Evolutionary conservation across 2,797 vertebrate species (phyloP).

Genomic region (Onychomys leucogaster): DNA sequence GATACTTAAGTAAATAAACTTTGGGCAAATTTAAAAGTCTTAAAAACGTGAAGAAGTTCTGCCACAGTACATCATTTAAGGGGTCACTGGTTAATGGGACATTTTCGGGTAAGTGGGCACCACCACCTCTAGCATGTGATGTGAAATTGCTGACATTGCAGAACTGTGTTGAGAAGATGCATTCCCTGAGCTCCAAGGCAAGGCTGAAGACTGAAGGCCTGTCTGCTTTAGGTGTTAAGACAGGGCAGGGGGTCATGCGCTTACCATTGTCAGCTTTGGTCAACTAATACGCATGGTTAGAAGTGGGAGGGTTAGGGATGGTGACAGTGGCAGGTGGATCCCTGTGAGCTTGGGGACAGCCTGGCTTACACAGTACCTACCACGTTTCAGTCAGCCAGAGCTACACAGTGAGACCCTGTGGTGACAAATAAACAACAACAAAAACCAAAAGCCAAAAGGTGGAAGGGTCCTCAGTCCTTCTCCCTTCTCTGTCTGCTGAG

Average conservation of each 20-base stretch:
- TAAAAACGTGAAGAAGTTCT: background rate
- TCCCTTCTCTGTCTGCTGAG: background rate
- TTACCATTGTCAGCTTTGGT: background rate
- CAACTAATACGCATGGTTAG: background rate
- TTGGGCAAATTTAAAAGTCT: background rate
- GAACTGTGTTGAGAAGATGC: background rate
- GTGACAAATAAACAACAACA: background rate
- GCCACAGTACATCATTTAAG: background rate
- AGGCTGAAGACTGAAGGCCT: background rate
- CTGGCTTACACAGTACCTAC: background rate
- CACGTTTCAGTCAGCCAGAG: background rate
- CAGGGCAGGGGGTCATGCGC: background rate
- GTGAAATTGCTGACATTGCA: background rate
- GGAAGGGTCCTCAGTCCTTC: background rate
- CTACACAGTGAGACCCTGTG: background rate
- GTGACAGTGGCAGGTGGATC: background rate
- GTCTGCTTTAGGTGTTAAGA: background rate
- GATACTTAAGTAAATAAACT: background rate
- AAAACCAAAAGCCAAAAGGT: background rate
- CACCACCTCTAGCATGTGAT: fast-evolving
- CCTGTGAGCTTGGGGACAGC: background rate
- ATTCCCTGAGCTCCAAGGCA: background rate
- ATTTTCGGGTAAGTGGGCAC: background rate
- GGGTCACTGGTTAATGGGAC: background rate
- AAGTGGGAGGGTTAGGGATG: background rate